Conservation (phyloP, 2,113 vertebrate species). For the Cinclus mexicanus region DNA sequence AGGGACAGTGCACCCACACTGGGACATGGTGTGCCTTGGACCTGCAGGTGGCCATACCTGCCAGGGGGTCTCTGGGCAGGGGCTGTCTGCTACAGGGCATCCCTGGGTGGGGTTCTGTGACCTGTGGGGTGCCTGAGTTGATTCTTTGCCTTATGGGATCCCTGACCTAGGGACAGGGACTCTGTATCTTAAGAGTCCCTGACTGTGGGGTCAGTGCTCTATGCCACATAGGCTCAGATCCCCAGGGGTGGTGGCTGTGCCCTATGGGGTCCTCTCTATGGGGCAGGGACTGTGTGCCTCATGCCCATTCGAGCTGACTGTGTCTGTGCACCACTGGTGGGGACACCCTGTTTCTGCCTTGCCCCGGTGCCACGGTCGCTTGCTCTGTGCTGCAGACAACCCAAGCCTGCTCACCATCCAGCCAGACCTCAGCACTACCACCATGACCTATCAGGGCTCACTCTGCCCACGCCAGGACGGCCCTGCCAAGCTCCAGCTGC, state of each 20-base stretch:
- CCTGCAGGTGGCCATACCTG: background rate
- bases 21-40: accelerated
- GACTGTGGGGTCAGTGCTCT: background rate
- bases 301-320: accelerated
- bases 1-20: accelerated
- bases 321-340: accelerated
- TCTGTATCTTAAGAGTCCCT: background rate
- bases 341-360: background rate
- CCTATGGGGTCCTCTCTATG: background rate
- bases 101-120: background rate
- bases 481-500: slow-evolving; percentile 88
- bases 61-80: accelerated
- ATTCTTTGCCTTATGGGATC: background rate
- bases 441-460: slow-evolving; percentile 95
- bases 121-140: no score
- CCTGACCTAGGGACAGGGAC: background rate
- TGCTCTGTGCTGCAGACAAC: slow-evolving; percentile 83
- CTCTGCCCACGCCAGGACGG: slow-evolving; percentile 89
- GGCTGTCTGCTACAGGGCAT: background rate
- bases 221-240: background rate
- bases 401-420: slow-evolving; percentile 98
- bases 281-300: background rate
- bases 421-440: slow-evolving; percentile 94
- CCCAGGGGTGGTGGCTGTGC: background rate
- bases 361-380: accelerated